A percentile compares a stretch with the other conserved stretches of the same genome.
Evolutionary conservation across 2,113 vertebrate genomes (phyloP).

Genomic region (Neodontobutis hainanensis): DNA sequence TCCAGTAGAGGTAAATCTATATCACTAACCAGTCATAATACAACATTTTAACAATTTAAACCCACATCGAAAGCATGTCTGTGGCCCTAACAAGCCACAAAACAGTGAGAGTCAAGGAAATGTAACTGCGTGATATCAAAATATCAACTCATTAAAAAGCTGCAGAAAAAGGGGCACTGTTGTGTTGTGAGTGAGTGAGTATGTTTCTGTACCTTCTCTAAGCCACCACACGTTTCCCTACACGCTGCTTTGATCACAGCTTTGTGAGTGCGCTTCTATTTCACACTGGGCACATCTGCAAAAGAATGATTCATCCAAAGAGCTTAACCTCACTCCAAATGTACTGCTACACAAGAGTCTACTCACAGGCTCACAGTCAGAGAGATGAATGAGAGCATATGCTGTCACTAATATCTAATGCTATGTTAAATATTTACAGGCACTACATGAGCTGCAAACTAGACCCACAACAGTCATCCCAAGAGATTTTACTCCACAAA

Average conservation of each 20-base stretch:
- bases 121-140: too few relatives aligned
- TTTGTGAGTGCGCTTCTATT: constrained; percentile 10
- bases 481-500: neutral
- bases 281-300: constrained; percentile 45
- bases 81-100: too few relatives aligned
- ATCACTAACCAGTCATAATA: too few relatives aligned
- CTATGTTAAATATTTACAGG: too few relatives aligned
- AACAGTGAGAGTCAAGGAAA: too few relatives aligned
- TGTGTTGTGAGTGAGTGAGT: neutral
- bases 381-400: neutral
- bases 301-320: constrained; percentile 52
- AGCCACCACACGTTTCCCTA: constrained; percentile 2
- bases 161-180: too few relatives aligned
- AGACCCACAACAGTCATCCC: neutral
- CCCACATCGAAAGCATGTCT: too few relatives aligned
- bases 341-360: neutral
- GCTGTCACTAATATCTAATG: neutral
- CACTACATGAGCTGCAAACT: neutral
- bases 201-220: constrained; percentile 8
- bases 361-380: neutral
- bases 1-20: too few relatives aligned
- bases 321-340: constrained; percentile 10
- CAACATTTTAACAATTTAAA: too few relatives aligned
- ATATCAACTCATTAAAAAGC: too few relatives aligned
- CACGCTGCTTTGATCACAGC: constrained; percentile 58